Percentiles rank a stretch among this genome's conserved stretches.
Conservation (phyloP, 2,797 vertebrate genomes). For the Zalophus californianus region DNA sequence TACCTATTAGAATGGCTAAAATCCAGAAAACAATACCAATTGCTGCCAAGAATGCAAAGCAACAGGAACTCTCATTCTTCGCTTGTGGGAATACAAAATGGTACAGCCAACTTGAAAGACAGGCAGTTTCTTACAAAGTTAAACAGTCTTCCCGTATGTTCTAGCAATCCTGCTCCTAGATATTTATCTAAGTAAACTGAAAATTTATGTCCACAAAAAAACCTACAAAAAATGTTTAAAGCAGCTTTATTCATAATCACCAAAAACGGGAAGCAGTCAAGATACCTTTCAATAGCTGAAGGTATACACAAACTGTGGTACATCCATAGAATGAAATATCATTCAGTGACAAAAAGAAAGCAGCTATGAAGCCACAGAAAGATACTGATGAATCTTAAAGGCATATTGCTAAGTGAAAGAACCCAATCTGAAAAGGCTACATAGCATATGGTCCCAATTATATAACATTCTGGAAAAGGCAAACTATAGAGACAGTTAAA, state of each 20-base stretch:
- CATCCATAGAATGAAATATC: background rate
- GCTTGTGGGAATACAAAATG: background rate
- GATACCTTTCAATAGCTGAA: background rate
- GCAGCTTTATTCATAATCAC: background rate
- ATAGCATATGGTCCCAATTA: background rate
- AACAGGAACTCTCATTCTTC: background rate
- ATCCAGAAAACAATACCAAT: background rate
- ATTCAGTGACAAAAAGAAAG: background rate
- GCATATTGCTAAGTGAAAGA: slow-evolving; percentile 9
- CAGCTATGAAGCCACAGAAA: background rate
- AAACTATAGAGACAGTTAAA: background rate
- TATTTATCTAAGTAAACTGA: background rate
- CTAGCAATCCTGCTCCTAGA: background rate
- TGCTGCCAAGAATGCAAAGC: background rate
- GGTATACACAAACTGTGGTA: background rate
- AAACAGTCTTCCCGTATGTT: background rate
- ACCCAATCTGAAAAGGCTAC: background rate
- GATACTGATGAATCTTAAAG: background rate
- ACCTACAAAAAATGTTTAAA: background rate
- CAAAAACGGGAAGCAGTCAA: background rate
- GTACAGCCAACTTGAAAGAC: background rate
- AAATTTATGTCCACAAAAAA: background rate
- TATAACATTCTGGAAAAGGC: background rate
- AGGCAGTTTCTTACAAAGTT: background rate
- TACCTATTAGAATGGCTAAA: background rate